Evolutionary conservation across 2,888 invertebrate genomes (phyloP).

Genomic region (Allolobophora icterica): DNA sequence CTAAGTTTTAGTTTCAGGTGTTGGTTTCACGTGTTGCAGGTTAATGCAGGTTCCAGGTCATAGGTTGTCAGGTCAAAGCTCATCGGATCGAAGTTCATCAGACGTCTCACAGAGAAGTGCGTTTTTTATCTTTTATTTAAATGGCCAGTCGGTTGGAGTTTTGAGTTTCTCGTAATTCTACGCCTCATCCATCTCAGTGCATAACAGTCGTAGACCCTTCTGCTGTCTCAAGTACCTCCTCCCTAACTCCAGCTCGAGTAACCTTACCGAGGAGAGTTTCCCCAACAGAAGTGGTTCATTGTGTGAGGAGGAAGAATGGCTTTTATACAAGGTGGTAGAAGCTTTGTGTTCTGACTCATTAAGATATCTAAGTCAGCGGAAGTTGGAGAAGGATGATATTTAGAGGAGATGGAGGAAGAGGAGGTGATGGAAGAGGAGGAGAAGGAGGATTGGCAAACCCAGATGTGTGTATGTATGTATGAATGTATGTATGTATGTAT

Average conservation of each 20-base stretch:
- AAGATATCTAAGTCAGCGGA: neutral
- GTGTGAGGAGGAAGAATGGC: neutral
- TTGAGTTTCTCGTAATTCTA: neutral
- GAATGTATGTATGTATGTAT: conserved; percentile 24
- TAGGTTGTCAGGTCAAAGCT: neutral
- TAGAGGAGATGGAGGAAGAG: neutral
- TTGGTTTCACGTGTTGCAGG: neutral
- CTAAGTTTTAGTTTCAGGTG: neutral
- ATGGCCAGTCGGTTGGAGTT: neutral
- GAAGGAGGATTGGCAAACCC: neutral
- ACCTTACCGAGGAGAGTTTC: neutral
- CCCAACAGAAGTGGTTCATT: neutral
- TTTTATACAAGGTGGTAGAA: conserved; percentile 17
- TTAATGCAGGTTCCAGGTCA: neutral
- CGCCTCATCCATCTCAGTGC: neutral
- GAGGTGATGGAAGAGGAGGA: neutral
- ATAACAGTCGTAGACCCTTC: neutral
- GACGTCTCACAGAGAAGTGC: neutral
- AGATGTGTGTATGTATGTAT: conserved; percentile 31
- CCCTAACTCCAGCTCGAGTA: neutral
- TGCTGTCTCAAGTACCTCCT: neutral
- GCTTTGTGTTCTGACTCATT: neutral
- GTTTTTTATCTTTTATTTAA: conserved; percentile 11
- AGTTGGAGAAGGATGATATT: neutral
- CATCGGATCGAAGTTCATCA: neutral